Conservation (phyloP, 2,797 vertebrate genomes). For the Pseudotriccus pelzelni region DNA sequence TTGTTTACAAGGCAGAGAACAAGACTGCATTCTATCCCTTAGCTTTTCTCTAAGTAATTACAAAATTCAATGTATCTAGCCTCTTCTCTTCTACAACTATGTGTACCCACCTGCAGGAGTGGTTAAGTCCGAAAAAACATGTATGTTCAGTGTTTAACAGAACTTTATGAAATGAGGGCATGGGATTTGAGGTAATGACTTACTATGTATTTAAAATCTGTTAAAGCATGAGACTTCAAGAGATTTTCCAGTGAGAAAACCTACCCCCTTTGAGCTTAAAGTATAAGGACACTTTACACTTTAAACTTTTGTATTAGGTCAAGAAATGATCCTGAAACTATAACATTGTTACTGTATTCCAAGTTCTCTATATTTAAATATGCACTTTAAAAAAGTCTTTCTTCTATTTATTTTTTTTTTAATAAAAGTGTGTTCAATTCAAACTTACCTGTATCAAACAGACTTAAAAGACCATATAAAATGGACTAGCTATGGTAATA, state of each 20-base stretch:
- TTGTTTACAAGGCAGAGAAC: background rate
- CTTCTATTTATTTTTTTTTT: background rate
- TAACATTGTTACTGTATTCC: background rate
- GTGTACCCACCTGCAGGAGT: rapidly evolving
- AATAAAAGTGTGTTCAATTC: background rate
- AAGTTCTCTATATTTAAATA: background rate
- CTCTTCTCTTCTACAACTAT: background rate
- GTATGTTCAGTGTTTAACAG: background rate
- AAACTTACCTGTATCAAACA: background rate
- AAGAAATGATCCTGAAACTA: background rate
- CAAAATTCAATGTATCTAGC: background rate
- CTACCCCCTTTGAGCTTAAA: background rate
- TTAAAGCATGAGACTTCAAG: background rate
- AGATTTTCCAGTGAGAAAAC: background rate
- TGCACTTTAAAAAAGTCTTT: background rate
- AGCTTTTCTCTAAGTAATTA: background rate
- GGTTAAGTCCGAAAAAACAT: background rate
- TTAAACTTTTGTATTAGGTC: background rate
- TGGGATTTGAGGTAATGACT: background rate
- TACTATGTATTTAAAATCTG: background rate
- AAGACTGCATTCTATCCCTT: background rate
- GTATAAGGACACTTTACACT: background rate
- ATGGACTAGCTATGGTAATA: background rate
- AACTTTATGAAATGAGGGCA: background rate
- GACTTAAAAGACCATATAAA: background rate